These are phyloP conservation scores for Dendrophyllia cribrosa DNA, from an alignment of 64 coral and sea anemone species.

Conservation along the genomic window DNA sequence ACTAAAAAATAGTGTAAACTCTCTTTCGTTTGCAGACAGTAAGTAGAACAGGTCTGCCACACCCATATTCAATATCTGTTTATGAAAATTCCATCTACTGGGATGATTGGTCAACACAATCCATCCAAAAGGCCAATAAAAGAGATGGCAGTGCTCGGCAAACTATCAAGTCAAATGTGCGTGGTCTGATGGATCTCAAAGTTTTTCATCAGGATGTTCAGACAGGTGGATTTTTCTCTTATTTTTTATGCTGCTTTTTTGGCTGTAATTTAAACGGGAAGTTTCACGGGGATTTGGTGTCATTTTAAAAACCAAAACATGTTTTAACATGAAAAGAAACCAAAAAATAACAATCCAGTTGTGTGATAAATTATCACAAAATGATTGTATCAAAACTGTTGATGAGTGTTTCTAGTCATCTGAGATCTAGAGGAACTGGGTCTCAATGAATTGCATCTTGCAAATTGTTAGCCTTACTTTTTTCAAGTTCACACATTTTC, in stretches of 20 bases:
- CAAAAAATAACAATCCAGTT: not conserved
- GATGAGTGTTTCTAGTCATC: not conserved
- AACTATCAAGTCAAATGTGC: constrained; percentile 58
- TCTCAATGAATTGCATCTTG: no score
- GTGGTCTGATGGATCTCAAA: constrained; percentile 88
- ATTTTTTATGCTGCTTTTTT: not conserved
- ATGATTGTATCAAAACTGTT: not conserved
- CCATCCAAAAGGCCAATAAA: constrained; percentile 84
- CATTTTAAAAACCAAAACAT: no score
- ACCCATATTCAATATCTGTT: constrained; percentile 86
- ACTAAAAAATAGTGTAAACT: no score
- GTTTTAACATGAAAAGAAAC: no score
- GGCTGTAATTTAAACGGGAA: no score
- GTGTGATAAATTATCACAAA: not conserved
- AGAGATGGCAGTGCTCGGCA: constrained; percentile 60
- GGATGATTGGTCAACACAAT: constrained; percentile 91
- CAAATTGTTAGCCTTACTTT: no score
- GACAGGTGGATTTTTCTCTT: constrained; percentile 37
- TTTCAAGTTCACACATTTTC: no score
- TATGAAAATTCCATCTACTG: constrained; percentile 88
- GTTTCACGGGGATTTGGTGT: no score
- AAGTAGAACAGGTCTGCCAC: constrained; percentile 59
- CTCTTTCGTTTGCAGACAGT: constrained; percentile 35
- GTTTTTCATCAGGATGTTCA: constrained; percentile 84
- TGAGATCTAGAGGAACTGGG: no score